These are phyloP conservation scores for Coregonus sp. DNA, from an alignment of 2,797 vertebrate genomes.

Conservation along the genomic window DNA sequence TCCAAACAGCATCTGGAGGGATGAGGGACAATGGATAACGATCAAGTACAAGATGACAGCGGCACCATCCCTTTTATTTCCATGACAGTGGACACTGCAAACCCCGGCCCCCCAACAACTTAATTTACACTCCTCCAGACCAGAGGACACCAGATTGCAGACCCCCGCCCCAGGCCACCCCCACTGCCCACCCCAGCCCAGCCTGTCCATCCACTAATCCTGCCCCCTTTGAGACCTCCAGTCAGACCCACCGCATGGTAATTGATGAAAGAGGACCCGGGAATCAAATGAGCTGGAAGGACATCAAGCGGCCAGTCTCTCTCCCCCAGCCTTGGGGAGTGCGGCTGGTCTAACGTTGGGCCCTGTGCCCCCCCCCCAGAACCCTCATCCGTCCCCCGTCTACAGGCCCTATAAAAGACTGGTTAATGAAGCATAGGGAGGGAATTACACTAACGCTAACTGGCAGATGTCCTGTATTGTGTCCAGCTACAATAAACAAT, in stretches of 20 bases:
- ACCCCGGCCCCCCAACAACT: constrained; percentile 37
- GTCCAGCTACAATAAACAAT: constrained; percentile 81
- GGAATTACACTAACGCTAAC: constrained; percentile 83
- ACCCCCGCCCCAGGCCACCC: constrained; percentile 11
- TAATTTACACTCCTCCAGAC: constrained; percentile 48
- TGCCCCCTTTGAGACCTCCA: constrained; percentile 30
- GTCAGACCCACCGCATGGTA: constrained; percentile 81
- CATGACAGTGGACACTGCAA: constrained; percentile 61
- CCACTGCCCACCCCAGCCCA: constrained; percentile 26
- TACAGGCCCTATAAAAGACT: constrained; percentile 78
- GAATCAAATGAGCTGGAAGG: constrained; percentile 93
- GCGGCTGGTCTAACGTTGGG: constrained; percentile 37
- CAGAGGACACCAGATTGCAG: constrained; percentile 60
- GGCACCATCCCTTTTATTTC: constrained; percentile 61
- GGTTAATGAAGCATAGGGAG: constrained; percentile 89
- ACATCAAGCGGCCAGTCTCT: constrained; percentile 81
- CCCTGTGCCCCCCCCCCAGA: constrained; percentile 34
- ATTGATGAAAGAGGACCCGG: constrained; percentile 83
- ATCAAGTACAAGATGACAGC: constrained; percentile 54
- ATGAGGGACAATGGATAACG: constrained; percentile 48
- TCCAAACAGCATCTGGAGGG: constrained; percentile 31
- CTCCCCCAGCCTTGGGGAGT: constrained; percentile 71
- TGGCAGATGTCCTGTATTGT: constrained; percentile 85
- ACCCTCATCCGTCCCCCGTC: constrained; percentile 53
- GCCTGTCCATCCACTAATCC: constrained; percentile 35